These are phyloP conservation scores for Sula dactylatra DNA, from an alignment of 2,113 vertebrate species.

Conservation along the genomic window DNA sequence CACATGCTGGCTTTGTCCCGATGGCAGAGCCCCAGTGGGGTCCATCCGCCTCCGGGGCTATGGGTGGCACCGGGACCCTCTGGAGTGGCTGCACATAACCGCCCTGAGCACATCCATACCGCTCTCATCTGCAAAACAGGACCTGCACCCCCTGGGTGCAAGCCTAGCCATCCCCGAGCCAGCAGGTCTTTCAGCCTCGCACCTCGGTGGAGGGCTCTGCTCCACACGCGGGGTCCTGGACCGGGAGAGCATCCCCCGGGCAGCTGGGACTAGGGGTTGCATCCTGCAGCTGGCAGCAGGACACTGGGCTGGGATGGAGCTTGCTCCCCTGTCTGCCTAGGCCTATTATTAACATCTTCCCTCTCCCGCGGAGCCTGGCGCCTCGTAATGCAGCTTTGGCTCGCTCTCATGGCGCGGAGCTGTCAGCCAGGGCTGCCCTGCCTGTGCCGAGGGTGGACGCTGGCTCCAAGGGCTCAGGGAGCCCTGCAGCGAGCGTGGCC, in stretches of 20 bases:
- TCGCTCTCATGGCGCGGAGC: background rate
- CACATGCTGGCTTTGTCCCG: fast-evolving
- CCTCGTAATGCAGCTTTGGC: background rate
- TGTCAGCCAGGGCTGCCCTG: background rate
- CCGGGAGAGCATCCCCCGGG: background rate
- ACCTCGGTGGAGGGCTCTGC: background rate
- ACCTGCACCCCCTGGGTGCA: fast-evolving
- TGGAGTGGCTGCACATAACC: fast-evolving
- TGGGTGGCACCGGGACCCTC: background rate
- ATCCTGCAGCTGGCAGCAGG: background rate
- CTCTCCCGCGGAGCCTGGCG: background rate
- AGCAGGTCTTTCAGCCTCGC: fast-evolving
- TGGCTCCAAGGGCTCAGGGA: background rate
- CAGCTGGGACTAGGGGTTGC: fast-evolving
- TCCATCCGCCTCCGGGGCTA: background rate
- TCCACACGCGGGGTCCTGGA: fast-evolving
- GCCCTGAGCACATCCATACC: fast-evolving
- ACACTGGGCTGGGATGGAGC: background rate
- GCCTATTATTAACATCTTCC: background rate
- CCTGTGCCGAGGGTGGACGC: background rate
- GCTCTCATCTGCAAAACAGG: background rate
- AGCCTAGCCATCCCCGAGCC: background rate
- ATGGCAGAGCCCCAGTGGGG: fast-evolving
- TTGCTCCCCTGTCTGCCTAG: background rate
- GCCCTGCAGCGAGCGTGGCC: background rate